A percentile compares a stretch with the other conserved stretches of the same genome.
These are phyloP conservation scores for Tinea semifulvella DNA, from an alignment of 2,888 invertebrate genomes.

Conservation along the genomic window DNA sequence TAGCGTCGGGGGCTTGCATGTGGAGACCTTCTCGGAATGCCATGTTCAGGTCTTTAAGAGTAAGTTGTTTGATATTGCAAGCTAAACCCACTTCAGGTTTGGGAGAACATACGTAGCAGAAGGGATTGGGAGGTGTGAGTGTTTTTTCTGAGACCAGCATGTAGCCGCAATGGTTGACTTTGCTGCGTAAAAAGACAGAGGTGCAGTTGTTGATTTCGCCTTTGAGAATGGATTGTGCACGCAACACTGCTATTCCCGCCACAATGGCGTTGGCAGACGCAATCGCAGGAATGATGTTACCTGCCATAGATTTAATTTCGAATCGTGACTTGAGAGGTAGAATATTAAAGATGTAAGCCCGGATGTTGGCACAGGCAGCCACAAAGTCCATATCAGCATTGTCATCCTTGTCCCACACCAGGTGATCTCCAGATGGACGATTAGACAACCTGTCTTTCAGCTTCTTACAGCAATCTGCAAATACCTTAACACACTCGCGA, in stretches of 20 bases:
- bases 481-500: slow-evolving; percentile 77
- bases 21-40: slow-evolving; percentile 87
- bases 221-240: slow-evolving; percentile 80
- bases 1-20: slow-evolving; percentile 96
- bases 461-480: slow-evolving; percentile 71
- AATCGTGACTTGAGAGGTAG: slow-evolving; percentile 82
- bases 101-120: slow-evolving; percentile 93
- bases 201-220: slow-evolving; percentile 73
- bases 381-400: slow-evolving; percentile 95
- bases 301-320: slow-evolving; percentile 98
- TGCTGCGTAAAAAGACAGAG: slow-evolving; percentile 79
- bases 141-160: slow-evolving; percentile 77
- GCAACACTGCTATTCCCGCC: slow-evolving; percentile 93
- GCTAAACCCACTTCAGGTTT: slow-evolving; percentile 86
- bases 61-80: slow-evolving; percentile 82
- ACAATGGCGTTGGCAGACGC: slow-evolving; percentile 99
- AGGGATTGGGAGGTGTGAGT: slow-evolving; percentile 86
- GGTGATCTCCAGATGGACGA: slow-evolving; percentile 65
- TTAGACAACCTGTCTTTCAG: slow-evolving; percentile 69
- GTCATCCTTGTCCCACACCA: slow-evolving; percentile 99
- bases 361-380: slow-evolving; percentile 92
- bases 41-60: slow-evolving; percentile 84
- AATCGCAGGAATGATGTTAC: slow-evolving; percentile 99
- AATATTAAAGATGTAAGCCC: slow-evolving; percentile 84
- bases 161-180: slow-evolving; percentile 77